Percentiles rank a stretch among this genome's conserved stretches.
These are phyloP conservation scores for Eupithecia pulchellata DNA, from an alignment of 2,888 invertebrate species.

Conservation along the genomic window DNA sequence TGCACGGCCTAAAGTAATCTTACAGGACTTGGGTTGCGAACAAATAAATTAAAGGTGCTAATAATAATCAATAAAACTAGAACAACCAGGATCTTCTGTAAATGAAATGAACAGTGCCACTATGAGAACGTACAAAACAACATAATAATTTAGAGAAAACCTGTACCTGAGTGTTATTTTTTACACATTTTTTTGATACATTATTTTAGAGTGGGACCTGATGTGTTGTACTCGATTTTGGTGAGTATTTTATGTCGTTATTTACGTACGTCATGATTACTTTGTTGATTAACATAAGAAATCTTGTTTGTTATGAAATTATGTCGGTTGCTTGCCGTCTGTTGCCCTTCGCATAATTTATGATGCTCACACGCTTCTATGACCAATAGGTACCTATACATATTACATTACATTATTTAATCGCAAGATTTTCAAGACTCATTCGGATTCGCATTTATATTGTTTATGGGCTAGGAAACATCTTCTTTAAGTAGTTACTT, in stretches of 20 bases:
- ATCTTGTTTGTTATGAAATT: background rate
- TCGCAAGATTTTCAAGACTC: no score
- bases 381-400: background rate
- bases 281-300: background rate
- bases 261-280: background rate
- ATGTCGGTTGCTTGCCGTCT: background rate
- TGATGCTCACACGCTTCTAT: background rate
- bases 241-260: background rate
- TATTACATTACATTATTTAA: no score
- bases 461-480: no score
- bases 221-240: constrained; percentile 6
- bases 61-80: constrained; percentile 28
- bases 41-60: constrained; percentile 16
- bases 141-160: constrained; percentile 2
- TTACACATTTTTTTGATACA: background rate
- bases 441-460: no score
- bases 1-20: constrained; percentile 50
- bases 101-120: background rate
- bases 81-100: constrained; percentile 3
- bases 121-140: constrained; percentile 1
- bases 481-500: no score
- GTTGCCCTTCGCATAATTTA: background rate
- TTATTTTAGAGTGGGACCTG: background rate
- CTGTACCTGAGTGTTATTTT: constrained; percentile 13
- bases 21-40: constrained; percentile 25